Base-by-base conservation (phyloP, 2,113 vertebrate genomes). In the Clinocottus analis region DNA sequence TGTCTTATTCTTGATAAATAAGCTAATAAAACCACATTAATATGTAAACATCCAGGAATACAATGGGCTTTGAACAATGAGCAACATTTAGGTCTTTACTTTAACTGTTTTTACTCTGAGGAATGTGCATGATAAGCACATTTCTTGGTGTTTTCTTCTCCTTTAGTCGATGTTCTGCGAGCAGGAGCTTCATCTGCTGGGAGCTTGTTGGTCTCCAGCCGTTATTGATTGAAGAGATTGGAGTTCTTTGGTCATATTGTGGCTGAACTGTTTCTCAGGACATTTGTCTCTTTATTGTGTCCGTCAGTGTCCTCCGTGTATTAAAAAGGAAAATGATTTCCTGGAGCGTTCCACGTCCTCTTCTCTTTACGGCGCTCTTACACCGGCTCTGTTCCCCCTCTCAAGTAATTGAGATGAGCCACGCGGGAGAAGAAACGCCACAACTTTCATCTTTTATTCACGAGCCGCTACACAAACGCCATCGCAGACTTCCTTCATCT, bases 361-460 rank as follows among this genome's bases (percentile, higher is more conserved):
- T 69, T 2, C 13, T 72, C 68, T 85, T 83, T 66, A 61, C 16
- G 41, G 51, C 68, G 31, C 47, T 66, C n/a, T n/a, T n/a, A n/a
- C 70, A 80, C 82, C 17, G 58, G 58, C 77, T 84, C 72, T 63
- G 35, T 71, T 82, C 65, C 77, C 77, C 73, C 77, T 77, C 63
- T 51, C 82, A 75, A 33, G 81, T 90, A 84, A 89, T 75, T 75
- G 74, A 86, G 79, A 90, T 75, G 90, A 87, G 87, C 76, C 85
- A 66, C 62, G 0, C 49, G 76, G 72, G 83, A 71, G 60, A 56
- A 19, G 56, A 19, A 70, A 86, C 82, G 79, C 87, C 85, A 85
- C 90, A 91, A 91, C 85, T 77, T 87, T 80, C 73, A 93, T 90
- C 74, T 91, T 89, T 89, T 86, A 87, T 89, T 90, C 88, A 89